phyloP scores from a whole-genome alignment of 2,113 vertebrate species.

The Irena cyanogastra region DNA sequence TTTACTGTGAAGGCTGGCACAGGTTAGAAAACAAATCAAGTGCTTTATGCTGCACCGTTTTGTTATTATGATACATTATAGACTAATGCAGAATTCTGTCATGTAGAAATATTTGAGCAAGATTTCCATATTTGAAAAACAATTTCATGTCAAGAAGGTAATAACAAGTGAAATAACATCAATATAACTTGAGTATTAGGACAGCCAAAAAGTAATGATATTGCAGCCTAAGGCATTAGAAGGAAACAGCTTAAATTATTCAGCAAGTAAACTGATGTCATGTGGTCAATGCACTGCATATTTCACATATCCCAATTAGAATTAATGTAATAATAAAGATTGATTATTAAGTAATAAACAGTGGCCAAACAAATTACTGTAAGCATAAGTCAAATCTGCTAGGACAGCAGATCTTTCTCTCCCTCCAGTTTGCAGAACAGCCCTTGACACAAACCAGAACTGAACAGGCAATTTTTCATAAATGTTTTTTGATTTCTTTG shows the following conservation, averaged over 20 bases:
- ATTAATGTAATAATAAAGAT: slow-evolving; percentile 26
- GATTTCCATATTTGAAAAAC: slow-evolving; percentile 62
- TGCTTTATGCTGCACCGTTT: background rate
- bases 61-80: slow-evolving; percentile 23
- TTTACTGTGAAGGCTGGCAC: background rate
- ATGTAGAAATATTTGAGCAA: slow-evolving; percentile 46
- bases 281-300: background rate
- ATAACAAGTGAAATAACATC: slow-evolving; percentile 60
- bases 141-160: slow-evolving; percentile 47
- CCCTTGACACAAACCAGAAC: background rate
- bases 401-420: background rate
- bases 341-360: slow-evolving; percentile 44
- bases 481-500: background rate
- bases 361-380: background rate
- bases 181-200: slow-evolving; percentile 37
- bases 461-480: background rate
- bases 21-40: slow-evolving; percentile 42
- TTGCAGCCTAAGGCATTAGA: slow-evolving; percentile 31
- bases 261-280: slow-evolving; percentile 36
- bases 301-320: slow-evolving; percentile 27
- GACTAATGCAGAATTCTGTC: slow-evolving; percentile 16
- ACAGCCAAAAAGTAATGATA: slow-evolving; percentile 25
- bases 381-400: background rate
- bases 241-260: slow-evolving; percentile 51
- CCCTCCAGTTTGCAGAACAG: background rate